phyloP scores from a whole-genome alignment of 2,797 vertebrate species.

The Gorsachius magnificus region DNA sequence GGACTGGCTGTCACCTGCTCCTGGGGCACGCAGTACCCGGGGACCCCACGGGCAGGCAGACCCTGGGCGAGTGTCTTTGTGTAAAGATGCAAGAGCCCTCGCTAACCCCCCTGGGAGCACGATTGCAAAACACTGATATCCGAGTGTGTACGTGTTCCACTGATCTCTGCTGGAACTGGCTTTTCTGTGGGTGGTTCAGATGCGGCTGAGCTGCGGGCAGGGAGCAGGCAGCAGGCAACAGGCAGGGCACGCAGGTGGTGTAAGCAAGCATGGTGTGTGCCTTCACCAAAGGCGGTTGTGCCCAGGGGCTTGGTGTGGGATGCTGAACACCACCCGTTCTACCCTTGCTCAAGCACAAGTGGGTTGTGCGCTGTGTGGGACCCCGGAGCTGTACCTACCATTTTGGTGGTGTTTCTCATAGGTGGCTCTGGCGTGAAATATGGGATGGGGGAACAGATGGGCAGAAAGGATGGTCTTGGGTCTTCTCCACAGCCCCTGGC shows the following conservation, averaged over 20 bases:
- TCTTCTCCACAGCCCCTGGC: not conserved
- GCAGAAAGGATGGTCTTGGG: not conserved
- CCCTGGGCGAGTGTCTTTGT: not conserved
- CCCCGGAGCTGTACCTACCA: accelerated
- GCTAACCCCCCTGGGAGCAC: not conserved
- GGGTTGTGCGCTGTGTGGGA: not conserved
- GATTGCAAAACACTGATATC: accelerated
- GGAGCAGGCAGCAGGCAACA: not conserved
- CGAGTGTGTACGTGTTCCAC: accelerated
- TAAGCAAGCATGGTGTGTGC: accelerated
- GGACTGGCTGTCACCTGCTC: not conserved
- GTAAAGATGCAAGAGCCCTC: not conserved
- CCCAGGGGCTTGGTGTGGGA: not conserved
- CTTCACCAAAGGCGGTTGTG: not conserved
- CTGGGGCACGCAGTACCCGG: accelerated
- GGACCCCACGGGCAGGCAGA: accelerated
- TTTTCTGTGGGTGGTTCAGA: not conserved
- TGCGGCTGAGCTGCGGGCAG: not conserved
- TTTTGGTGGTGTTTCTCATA: not conserved
- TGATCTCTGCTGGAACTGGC: not conserved
- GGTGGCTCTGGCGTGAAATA: accelerated
- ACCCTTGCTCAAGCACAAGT: accelerated
- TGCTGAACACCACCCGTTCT: accelerated
- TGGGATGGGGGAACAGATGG: not conserved
- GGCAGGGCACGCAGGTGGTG: accelerated